A percentile compares a stretch with the other conserved stretches of the same genome.
Conservation (phyloP, 2,797 vertebrate species). For the Ctenopoma multispine region DNA sequence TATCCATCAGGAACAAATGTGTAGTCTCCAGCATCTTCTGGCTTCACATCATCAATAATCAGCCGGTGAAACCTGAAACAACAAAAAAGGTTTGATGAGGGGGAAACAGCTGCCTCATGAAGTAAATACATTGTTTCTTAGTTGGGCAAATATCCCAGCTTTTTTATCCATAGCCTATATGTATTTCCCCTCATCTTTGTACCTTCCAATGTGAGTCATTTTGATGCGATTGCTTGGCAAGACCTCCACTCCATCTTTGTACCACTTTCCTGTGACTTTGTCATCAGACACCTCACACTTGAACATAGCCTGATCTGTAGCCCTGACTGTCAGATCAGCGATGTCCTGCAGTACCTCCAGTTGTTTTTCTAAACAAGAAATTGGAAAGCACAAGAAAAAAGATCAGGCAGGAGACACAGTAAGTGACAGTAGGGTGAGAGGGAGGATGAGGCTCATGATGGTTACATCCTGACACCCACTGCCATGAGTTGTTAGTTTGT, state of each 20-base stretch:
- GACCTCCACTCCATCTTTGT: slow-evolving; percentile 91
- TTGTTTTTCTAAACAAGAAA: slow-evolving; percentile 86
- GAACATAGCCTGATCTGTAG: slow-evolving; percentile 91
- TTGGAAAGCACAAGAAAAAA: slow-evolving; percentile 25
- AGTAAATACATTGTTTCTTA: not conserved
- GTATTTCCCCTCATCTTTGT: not conserved
- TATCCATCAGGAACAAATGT: slow-evolving; percentile 92
- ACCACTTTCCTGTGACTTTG: slow-evolving; percentile 95
- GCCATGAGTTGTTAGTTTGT: slow-evolving; percentile 45
- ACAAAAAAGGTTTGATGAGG: not conserved
- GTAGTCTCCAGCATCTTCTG: slow-evolving; percentile 92
- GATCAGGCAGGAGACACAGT: slow-evolving; percentile 28
- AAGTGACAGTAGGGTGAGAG: not conserved
- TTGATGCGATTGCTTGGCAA: slow-evolving; percentile 86
- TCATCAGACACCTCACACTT: slow-evolving; percentile 95
- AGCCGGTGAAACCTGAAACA: slow-evolving; percentile 88
- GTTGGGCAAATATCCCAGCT: not conserved
- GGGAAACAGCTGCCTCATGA: not conserved
- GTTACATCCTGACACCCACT: slow-evolving; percentile 46
- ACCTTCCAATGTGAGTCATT: slow-evolving; percentile 91
- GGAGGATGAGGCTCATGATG: slow-evolving; percentile 21
- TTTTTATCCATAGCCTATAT: not conserved
- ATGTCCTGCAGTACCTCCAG: slow-evolving; percentile 93
- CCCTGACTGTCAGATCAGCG: slow-evolving; percentile 92
- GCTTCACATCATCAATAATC: slow-evolving; percentile 87